Evolutionary conservation across 2,888 invertebrate genomes (phyloP).

Genomic region (Drosophila putrida): DNA sequence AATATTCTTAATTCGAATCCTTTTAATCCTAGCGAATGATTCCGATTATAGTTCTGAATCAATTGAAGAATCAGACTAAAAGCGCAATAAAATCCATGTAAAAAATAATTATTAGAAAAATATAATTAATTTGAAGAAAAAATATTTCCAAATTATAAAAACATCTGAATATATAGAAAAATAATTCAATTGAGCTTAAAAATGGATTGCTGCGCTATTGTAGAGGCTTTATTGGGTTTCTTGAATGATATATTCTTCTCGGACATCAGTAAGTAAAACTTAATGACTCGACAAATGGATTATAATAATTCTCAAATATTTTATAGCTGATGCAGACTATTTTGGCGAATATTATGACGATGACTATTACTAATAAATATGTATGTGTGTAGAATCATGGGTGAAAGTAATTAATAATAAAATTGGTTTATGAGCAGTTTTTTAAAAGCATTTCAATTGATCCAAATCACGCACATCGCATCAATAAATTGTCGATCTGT

Average conservation of each 20-base stretch:
- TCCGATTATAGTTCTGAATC: constrained; percentile 31
- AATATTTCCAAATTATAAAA: no score
- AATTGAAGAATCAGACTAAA: constrained; percentile 13
- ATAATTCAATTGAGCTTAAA: constrained; percentile 6
- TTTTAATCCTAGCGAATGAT: constrained; percentile 25
- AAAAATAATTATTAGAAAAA: constrained; percentile 5
- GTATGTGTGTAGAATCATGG: background rate
- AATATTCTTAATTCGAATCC: background rate
- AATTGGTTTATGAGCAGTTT: constrained; percentile 40
- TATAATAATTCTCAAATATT: background rate
- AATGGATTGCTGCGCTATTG: constrained; percentile 58
- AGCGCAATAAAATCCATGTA: background rate
- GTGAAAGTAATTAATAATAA: constrained; percentile 43
- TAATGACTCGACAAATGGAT: background rate
- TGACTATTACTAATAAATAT: constrained; percentile 28
- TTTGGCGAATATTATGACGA: constrained; percentile 47
- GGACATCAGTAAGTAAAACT: constrained; percentile 47
- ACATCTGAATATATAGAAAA: no score
- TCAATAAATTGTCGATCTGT: constrained; percentile 10
- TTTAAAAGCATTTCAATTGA: constrained; percentile 47
- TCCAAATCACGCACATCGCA: constrained; percentile 38
- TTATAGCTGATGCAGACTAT: constrained; percentile 58
- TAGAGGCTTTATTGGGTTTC: constrained; percentile 49
- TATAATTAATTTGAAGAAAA: constrained; percentile 4
- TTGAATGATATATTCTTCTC: constrained; percentile 64